Base-by-base conservation (phyloP, 1,140 invertebrate species). In the Stenopsyche tienmushanensis region DNA sequence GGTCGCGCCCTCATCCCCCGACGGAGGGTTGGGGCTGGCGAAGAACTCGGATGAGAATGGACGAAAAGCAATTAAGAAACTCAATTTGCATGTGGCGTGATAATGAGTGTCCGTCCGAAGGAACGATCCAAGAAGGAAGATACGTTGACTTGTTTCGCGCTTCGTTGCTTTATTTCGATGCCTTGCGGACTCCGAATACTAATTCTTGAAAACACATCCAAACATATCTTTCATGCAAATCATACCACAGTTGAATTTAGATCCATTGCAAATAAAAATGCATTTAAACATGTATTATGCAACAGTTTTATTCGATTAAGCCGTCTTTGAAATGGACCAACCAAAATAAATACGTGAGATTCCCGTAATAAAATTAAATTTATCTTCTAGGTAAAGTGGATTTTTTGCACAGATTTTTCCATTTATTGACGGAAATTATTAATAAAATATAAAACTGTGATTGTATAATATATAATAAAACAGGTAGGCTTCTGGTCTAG, bases 31-130 rank as follows among this genome's bases (percentile, higher is more conserved):
- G 41, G 18, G 47, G 47, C n/a, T 10, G 10, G 21, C 13, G 17
- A 50, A 10, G 9, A 20, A 50, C 52, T 34, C 9, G 18, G 52
- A 13, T 41, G 55, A 26, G 24, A 57, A 58, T 25, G 53, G 54
- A 57, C 63, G 63, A 44, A 34, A 55, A 41, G 63, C 63, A 65
- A 65, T 65, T 65, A 65, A 65, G 53, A 65, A 65, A 58, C 63
- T 55, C 45, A 57, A 65, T 65, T 65, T 65, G 63, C 63, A 65
- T 65, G 52, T 55, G 63, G 63, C 63, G 44, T 58, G 63, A 65
- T 65, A 65, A 65, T 65, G 63, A 55, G 54, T 29, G 54, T 57
- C 53, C 53, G 54, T 58, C 52, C 45, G 53, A 42, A 20, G 24
- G n/a, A 34, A 24, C 21, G 25, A 23, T n/a, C 29, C 39, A 15